Base-by-base conservation (phyloP, 2,797 vertebrate species). In the Dicrostonyx torquatus region DNA sequence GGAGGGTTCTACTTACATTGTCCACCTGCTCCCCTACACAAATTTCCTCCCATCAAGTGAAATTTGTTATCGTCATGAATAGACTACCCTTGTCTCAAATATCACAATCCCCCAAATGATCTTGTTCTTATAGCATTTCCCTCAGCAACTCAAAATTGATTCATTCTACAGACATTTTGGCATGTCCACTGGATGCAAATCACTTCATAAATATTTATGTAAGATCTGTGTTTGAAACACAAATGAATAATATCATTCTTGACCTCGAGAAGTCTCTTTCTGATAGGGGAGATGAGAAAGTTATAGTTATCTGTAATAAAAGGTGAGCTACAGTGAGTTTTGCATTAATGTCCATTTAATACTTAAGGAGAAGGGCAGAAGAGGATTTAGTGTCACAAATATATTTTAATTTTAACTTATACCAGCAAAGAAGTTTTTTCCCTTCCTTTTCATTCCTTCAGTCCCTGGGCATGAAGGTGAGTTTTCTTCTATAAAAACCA, bases 201-300 rank as follows among this genome's bases (percentile, higher is more conserved):
- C 79, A 95, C 64, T 89, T 70, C 84, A 95, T 95, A 97, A 97
- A 97, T 97, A 97, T 97, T 97, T 97, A 97, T 96, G 60, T 43
- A 93, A 86, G 91, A 87, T 94, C 85, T 94, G 55, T 90, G 73
- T 95, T 96, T 96, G 87, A 87, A 87, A 94, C 50, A 34, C 97
- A 97, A 93, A 95, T 96, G 86, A 93, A 94, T 95, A 88, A 90
- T 95, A 91, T 84, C 45, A 77, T 86, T 96, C 55, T 87, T 97
- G 94, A 96, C 93, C 97, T 95, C 90, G 66, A 94, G 91, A 94
- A 94, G 22, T 97, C 96, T 96, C 90, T 96, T 91, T 97, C 91
- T 94, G 84, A 77, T 96, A 91, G 77, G 34, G 31, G 45, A 96
- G 80, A 95, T 90, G 89, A 95, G 93, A 92, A 96, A 95, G 93